Evolutionary conservation across 2,888 invertebrate genomes (phyloP).

Genomic region (Synergus umbraculus): DNA sequence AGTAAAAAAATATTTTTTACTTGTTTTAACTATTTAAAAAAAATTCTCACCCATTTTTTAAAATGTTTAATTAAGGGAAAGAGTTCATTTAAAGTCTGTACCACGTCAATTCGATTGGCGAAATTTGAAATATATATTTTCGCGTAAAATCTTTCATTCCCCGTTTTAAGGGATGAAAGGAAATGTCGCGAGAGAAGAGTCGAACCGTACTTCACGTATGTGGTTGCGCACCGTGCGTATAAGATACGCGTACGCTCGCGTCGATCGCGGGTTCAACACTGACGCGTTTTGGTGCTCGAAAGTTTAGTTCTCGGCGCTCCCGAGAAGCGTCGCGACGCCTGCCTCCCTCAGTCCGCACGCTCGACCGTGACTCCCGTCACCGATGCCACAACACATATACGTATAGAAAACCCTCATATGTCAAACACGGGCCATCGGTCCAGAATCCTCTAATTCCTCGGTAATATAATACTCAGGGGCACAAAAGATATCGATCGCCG

Average conservation of each 20-base stretch:
- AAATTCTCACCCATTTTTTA: constrained; percentile 21
- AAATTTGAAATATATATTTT: neutral
- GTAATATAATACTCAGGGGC: constrained; percentile 33
- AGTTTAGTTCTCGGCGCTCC: constrained; percentile 73
- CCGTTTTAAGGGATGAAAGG: constrained; percentile 29
- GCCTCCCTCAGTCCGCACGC: constrained; percentile 50
- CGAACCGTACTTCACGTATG: constrained; percentile 40
- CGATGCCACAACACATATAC: constrained; percentile 51
- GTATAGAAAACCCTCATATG: constrained; percentile 52
- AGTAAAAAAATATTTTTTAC: neutral
- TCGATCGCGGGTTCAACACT: constrained; percentile 76
- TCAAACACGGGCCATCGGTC: constrained; percentile 53
- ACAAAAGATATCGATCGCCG: constrained; percentile 31
- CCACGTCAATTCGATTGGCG: neutral
- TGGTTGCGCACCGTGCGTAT: constrained; percentile 56
- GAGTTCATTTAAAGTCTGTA: neutral
- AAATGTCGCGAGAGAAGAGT: constrained; percentile 40
- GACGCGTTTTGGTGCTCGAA: constrained; percentile 70
- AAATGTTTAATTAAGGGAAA: neutral
- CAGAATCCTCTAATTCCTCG: constrained; percentile 49
- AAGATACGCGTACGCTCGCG: constrained; percentile 73
- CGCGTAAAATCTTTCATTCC: neutral
- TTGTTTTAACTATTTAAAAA: neutral
- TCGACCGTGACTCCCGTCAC: constrained; percentile 54
- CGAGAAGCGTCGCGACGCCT: constrained; percentile 75